Evolutionary conservation across 2,797 vertebrate genomes (phyloP).

Genomic region (Sternotherus odoratus): DNA sequence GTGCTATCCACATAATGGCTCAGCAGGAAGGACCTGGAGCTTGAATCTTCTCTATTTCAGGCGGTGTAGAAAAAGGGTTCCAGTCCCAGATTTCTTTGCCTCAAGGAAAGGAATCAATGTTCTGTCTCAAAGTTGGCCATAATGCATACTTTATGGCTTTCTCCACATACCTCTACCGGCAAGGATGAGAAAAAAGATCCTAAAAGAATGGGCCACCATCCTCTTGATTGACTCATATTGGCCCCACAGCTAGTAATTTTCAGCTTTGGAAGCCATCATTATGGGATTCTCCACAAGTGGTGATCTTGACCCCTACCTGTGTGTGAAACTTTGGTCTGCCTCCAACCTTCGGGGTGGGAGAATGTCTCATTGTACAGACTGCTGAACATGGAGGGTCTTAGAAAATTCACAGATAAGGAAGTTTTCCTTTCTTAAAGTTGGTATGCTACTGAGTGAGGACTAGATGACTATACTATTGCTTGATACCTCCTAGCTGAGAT

Average conservation of each 20-base stretch:
- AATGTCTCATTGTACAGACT: not conserved
- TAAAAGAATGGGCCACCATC: not conserved
- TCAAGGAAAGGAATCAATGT: not conserved
- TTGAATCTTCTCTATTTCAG: not conserved
- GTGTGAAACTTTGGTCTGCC: not conserved
- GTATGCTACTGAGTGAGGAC: not conserved
- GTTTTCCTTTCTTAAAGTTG: not conserved
- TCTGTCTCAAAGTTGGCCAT: not conserved
- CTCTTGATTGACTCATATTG: not conserved
- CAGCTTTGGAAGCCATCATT: not conserved
- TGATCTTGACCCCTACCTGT: not conserved
- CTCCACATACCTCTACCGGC: not conserved
- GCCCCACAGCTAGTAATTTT: not conserved
- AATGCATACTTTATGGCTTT: not conserved
- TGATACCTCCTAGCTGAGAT: accelerated
- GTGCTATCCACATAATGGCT: not conserved
- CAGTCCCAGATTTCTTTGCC: not conserved
- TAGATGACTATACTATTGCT: accelerated
- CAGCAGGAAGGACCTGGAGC: not conserved
- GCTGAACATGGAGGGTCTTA: not conserved
- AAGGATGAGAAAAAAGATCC: not conserved
- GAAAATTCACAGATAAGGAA: not conserved
- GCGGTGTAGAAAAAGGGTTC: not conserved
- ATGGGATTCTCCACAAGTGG: not conserved
- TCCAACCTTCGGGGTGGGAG: not conserved